A percentile compares a stretch with the other conserved stretches of the same genome.
phyloP scores from a whole-genome alignment of 1,140 invertebrate genomes.

The Zaprionus nigranus region DNA sequence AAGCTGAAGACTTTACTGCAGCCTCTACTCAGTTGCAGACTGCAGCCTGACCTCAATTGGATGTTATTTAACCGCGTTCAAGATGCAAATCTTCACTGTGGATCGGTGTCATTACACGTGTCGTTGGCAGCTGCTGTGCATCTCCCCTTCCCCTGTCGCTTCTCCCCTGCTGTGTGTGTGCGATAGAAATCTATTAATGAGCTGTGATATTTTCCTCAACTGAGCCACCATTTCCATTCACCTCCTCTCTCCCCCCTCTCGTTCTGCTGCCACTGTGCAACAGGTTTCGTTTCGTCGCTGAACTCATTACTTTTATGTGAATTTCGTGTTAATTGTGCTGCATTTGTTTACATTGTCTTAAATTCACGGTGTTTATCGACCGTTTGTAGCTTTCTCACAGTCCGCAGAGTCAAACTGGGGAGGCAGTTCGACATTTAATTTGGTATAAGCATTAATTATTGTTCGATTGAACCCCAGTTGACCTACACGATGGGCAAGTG shows the following conservation, averaged over 20 bases:
- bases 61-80: slow-evolving; percentile 44
- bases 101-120: slow-evolving; percentile 58
- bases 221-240: slow-evolving; percentile 1
- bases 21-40: neutral
- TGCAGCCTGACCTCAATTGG: slow-evolving; percentile 31
- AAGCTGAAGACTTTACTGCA: neutral
- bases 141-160: neutral
- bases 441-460: slow-evolving; percentile 18
- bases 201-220: slow-evolving; percentile 59
- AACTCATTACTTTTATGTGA: slow-evolving; percentile 78
- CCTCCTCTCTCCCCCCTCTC: neutral
- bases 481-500: neutral
- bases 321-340: slow-evolving; percentile 76
- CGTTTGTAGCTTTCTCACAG: slow-evolving; percentile 65
- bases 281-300: slow-evolving; percentile 61
- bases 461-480: neutral
- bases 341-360: slow-evolving; percentile 79
- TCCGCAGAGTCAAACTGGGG: neutral
- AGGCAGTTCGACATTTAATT: slow-evolving; percentile 12
- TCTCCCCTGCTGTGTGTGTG: neutral
- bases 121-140: slow-evolving; percentile 53
- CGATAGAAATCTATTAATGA: slow-evolving; percentile 75
- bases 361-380: slow-evolving; percentile 67
- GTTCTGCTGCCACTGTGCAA: slow-evolving; percentile 14
- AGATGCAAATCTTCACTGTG: slow-evolving; percentile 41